phyloP scores from a whole-genome alignment of 64 coral and sea anemone genomes.

The Dendrophyllia cribrosa region DNA sequence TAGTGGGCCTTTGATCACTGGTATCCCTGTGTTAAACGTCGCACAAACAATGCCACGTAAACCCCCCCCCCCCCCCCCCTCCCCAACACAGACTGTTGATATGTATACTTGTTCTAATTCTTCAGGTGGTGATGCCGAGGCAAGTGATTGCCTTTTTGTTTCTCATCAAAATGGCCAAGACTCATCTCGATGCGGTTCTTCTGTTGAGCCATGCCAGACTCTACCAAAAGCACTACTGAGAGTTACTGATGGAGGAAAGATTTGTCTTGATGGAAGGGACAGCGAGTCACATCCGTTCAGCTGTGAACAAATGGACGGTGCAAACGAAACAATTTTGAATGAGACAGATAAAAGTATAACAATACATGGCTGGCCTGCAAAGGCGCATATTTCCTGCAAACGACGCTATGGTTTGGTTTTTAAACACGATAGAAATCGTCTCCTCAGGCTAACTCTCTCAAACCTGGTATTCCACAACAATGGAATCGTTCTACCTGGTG shows the following conservation, averaged over 20 bases:
- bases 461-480: not conserved
- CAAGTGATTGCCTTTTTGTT: not conserved
- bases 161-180: not conserved
- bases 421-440: not conserved
- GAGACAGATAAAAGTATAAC: not conserved
- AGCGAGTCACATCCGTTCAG: not conserved
- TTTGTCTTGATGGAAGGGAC: not conserved
- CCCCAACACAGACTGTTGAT: no score
- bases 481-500: not conserved
- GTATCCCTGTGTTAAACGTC: no score
- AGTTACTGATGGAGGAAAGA: not conserved
- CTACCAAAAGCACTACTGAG: not conserved
- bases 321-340: not conserved
- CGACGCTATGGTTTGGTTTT: not conserved
- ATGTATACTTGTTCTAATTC: not conserved
- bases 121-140: not conserved
- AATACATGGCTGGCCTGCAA: not conserved
- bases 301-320: not conserved
- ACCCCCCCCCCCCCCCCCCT: no score
- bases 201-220: not conserved
- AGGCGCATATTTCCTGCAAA: not conserved
- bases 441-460: not conserved
- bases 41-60: no score
- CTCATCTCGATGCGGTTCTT: not conserved
- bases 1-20: no score